Evolutionary conservation across 1,140 invertebrate species (phyloP).

Genomic region (Idris sp.): DNA sequence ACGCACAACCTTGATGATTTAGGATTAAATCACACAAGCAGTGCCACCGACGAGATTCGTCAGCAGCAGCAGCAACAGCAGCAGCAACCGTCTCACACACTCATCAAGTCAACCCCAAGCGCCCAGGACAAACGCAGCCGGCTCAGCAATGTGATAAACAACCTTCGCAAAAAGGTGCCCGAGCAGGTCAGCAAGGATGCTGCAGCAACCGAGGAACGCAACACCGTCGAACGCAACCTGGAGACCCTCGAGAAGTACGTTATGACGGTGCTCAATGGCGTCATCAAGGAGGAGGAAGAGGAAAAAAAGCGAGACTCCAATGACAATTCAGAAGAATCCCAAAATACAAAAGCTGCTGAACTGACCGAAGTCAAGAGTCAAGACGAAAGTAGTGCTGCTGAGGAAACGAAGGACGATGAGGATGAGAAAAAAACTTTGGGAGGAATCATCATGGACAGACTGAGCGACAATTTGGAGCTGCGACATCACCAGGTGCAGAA

Average conservation of each 20-base stretch:
- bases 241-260: conserved; percentile 75
- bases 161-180: conserved; percentile 73
- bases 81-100: conserved; percentile 29
- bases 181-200: conserved; percentile 37
- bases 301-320: too few species aligned
- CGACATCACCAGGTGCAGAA: too few species aligned
- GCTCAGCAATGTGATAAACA: conserved; percentile 76
- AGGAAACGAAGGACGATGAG: too few species aligned
- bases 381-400: too few species aligned
- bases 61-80: conserved; percentile 64
- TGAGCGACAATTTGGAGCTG: too few species aligned
- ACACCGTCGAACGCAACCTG: conserved; percentile 70
- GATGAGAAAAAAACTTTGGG: too few species aligned
- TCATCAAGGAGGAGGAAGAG: conserved; percentile 73
- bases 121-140: conserved; percentile 75
- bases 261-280: conserved; percentile 76
- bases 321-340: too few species aligned
- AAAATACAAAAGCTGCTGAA: too few species aligned
- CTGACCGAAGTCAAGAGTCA: too few species aligned
- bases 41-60: conserved; percentile 61
- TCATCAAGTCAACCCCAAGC: conserved; percentile 64
- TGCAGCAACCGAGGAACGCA: conserved; percentile 56
- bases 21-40: conserved; percentile 65
- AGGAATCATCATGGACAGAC: too few species aligned
- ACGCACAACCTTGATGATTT: conserved; percentile 72